Evolutionary conservation across 2,797 vertebrate genomes (phyloP).

Genomic region (Sciurus carolinensis): DNA sequence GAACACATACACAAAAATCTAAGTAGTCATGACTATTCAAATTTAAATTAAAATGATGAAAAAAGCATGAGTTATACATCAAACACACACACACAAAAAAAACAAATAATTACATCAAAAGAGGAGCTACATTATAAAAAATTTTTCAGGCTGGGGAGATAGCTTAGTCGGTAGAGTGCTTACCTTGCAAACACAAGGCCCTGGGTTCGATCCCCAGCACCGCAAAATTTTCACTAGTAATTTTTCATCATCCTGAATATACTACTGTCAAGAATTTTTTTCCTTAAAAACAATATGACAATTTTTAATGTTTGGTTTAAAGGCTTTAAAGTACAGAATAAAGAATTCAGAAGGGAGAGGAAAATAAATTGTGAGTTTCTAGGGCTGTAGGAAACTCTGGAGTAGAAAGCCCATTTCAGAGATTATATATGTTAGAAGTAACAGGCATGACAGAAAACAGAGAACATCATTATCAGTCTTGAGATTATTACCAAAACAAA

Average conservation of each 20-base stretch:
- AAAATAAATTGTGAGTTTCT: not conserved
- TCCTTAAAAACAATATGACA: not conserved
- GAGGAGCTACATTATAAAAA: not conserved
- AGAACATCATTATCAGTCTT: not conserved
- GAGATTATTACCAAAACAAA: conserved; percentile 43
- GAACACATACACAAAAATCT: not conserved
- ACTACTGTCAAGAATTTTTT: not conserved
- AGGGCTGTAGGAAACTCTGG: not conserved
- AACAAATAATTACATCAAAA: not conserved
- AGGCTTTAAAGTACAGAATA: conserved; percentile 5
- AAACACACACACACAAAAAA: not conserved
- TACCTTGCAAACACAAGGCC: too few relatives aligned
- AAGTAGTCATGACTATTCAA: not conserved
- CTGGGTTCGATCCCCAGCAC: too few relatives aligned
- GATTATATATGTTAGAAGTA: not conserved
- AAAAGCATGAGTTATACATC: not conserved
- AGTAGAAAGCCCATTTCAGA: not conserved
- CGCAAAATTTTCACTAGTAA: not conserved
- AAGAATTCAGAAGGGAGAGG: not conserved
- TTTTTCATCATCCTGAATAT: conserved; percentile 18
- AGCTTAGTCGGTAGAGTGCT: too few relatives aligned
- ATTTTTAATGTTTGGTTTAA: not conserved
- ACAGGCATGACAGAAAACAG: not conserved
- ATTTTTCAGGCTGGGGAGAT: not conserved
- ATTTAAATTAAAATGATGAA: conserved; percentile 41